Base-by-base conservation (phyloP, 1,140 invertebrate genomes). In the Dinoponera quadriceps region DNA sequence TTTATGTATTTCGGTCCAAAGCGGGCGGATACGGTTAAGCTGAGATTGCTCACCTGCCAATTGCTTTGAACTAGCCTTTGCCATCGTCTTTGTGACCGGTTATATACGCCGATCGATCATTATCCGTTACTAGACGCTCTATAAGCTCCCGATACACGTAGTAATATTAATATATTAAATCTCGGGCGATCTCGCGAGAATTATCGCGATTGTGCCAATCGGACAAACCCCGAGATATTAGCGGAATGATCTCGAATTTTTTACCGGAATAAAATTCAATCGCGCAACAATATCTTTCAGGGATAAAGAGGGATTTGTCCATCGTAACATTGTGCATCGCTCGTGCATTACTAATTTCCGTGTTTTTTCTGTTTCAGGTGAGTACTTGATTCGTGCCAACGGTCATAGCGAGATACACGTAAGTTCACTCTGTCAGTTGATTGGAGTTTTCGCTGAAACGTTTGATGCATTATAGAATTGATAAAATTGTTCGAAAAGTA, bases 331-430 rank as follows among this genome's bases (percentile, higher is more conserved):
- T 3, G 54, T 54, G 11, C n/a, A n/a, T 38, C 38, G 44, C 25
- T 22, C 27, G 5, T 20, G 11, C 14, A 11, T 27, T 11, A 85
- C 22, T 86, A 13, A 86, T 68, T 7, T 49, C 9, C 54, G 51
- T 44, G 2, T 63, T 54, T 84, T 33, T 20, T 77, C n/a, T 74
- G 83, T 88, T 88, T 85, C 83, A 88, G 87, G 87, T 88, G 82
- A 88, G 87, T 88, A 27, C 66, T 22, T n/a, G 13, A 22, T 16
- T 27, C 4, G 0, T 16, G 14, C 16, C 49, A 27, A 55, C 22
- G 5, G 16, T n/a, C 27, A 3, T 48, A 62, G 18, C 14, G 48
- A 7, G n/a, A 48, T 74, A 27, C 22, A 74, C 18, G 38, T 62
- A 74, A 63, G 57, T 44, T 74, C n/a, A 74, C 13, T 14, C 18